Base-by-base conservation (phyloP, 2,113 vertebrate genomes). In the Ifrita kowaldi region DNA sequence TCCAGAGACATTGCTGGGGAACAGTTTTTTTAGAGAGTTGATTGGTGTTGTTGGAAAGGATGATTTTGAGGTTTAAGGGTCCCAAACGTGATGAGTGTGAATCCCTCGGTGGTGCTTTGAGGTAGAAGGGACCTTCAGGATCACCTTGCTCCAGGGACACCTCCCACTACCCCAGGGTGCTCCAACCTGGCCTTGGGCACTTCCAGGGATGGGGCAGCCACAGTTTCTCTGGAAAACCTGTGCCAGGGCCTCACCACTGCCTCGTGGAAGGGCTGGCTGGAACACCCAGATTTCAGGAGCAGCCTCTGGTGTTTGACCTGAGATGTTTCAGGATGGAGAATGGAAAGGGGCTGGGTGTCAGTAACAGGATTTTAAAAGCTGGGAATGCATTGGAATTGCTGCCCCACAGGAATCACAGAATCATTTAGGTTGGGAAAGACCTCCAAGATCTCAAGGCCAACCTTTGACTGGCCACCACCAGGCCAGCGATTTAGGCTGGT, bases 31-130 rank as follows among this genome's bases (percentile, higher is more conserved):
- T 15, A 24, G 19, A 30, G 41, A 11, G 22, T 28, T 26, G 46
- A 18, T 23, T 86, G 44, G 18, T 46, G 23, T 67, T 53, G 16
- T 41, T 33, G 49, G 53, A 32, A 84, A 76, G 16, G 44, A 17
- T 20, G 42, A 11, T 8, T 20, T 4, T 16, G 44, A 56, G 24
- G 30, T 39, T 59, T 39, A 28, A 8, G 8, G 18, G 30, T 65
- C 28, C 8, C 52, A 23, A 2, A 2, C 0, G 4, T 20, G 57
- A 28, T 1, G 10, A 7, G 7, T 13, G 56, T 37, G 46, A 52
- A n/a, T 50, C 23, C 11, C 24, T 67, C 10, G 8, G 69, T 0
- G 6, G 24, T 44, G 50, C 7, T 52, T 44, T 41, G 53, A 46
- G 16, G 6, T 22, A 26, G n/a, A 32, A 41, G 24, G 62, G 24